Evolutionary conservation across 2,113 vertebrate genomes (phyloP), one percentile per base, ranked within the genome.

Genomic region (Sprattus sprattus): DNA sequence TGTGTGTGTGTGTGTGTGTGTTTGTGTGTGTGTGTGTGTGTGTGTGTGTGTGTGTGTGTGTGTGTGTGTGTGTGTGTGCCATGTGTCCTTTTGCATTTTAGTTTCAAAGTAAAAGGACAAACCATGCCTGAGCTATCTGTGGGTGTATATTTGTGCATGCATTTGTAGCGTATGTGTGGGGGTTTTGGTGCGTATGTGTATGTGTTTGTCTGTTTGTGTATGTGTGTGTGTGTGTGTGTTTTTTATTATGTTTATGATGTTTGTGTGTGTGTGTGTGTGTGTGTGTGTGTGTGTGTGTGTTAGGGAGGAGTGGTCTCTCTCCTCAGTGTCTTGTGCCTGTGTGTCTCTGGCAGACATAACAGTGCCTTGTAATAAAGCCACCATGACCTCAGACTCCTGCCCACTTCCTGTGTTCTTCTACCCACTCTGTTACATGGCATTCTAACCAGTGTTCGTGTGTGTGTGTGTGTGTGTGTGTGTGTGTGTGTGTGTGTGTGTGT

Each of bases 401-500:
- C 57, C 57, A 25, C 57, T 64, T 64, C 57, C 57, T 25, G 57
- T 64, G 57, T 9, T 64, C 20, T 22, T 64, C 22, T n/a, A 64
- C 57, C 57, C 57, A 64, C 57, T 64, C 57, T 25, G 5, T 64
- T 64, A 64, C 57, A 64, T 64, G 57, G 22, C 57, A 64, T 25
- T 64, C 20, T 64, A 64, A 64, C 20, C 57, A 64, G 57, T 1
- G 5, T 64, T 20, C n/a, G 57, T 64, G 22, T 64, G 57, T 64
- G 22, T 64, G 57, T 25, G 22, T 64, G 57, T 64, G 22, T 64
- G 57, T 64, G 22, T 25, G 22, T 64, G 22, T 64, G 57, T 64
- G 57, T 22, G 57, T n/a, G 54, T 60, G 18, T 60, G 54, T 60
- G 54, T 60, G 54, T n/a, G 28, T 87, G 84, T 84, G 82, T 85